These are phyloP conservation scores for Tholera decimalis DNA, from an alignment of 2,888 invertebrate species.

Conservation along the genomic window DNA sequence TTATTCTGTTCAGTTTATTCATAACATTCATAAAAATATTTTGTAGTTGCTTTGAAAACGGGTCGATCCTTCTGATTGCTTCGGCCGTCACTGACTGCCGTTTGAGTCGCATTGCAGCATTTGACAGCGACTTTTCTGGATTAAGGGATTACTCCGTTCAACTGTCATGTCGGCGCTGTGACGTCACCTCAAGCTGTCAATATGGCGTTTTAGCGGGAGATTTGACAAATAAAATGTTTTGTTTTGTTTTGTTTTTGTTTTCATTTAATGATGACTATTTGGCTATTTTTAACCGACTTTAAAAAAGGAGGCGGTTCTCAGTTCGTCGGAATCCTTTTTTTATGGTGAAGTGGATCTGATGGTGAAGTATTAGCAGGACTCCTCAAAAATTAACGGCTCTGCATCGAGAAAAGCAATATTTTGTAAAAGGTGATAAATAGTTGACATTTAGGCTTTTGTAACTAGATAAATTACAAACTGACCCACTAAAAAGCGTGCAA, in stretches of 20 bases:
- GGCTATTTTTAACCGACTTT: too few species aligned
- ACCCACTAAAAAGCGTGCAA: too few species aligned
- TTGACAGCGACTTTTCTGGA: slow-evolving; percentile 22
- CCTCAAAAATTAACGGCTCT: too few species aligned
- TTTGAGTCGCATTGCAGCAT: slow-evolving; percentile 31
- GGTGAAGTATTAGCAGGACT: too few species aligned
- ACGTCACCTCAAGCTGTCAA: slow-evolving; percentile 17
- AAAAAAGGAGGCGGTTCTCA: too few species aligned
- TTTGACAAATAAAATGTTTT: background rate
- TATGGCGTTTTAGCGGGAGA: slow-evolving; percentile 14
- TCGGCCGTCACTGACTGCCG: slow-evolving; percentile 4
- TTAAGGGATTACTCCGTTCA: slow-evolving; percentile 11
- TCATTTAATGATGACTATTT: too few species aligned
- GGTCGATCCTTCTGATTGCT: slow-evolving; percentile 21
- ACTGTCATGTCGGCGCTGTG: slow-evolving; percentile 18
- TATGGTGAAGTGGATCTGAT: too few species aligned
- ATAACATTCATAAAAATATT: background rate
- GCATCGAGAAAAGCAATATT: too few species aligned
- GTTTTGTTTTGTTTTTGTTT: background rate
- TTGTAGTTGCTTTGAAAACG: slow-evolving; percentile 7
- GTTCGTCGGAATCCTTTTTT: too few species aligned
- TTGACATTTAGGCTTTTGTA: too few species aligned
- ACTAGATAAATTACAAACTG: too few species aligned
- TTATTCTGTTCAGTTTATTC: slow-evolving; percentile 1
- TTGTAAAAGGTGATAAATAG: too few species aligned